Percentiles rank a stretch among this genome's conserved stretches.
Conservation (phyloP, 2,113 vertebrate genomes). For the Pseudorhombus dupliciocellatus region DNA sequence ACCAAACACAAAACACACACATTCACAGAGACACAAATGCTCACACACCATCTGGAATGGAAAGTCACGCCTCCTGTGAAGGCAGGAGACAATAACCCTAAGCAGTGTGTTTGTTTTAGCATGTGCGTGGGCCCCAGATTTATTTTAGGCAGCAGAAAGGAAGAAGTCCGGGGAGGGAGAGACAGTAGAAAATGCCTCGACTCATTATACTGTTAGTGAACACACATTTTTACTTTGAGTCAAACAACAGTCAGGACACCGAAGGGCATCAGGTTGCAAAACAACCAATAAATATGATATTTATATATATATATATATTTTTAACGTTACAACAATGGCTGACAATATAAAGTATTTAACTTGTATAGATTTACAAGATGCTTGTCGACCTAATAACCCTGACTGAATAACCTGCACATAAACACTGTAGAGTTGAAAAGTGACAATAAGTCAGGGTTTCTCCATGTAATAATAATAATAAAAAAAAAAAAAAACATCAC, state of each 20-base stretch:
- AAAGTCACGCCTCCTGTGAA: slow-evolving; percentile 51
- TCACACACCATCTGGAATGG: slow-evolving; percentile 43
- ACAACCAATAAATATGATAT: no score
- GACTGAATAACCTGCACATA: no score
- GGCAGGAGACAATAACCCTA: slow-evolving; percentile 49
- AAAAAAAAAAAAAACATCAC: no score
- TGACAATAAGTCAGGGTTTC: no score
- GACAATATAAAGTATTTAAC: no score
- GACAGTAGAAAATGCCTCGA: slow-evolving; percentile 34
- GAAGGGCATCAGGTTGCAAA: not conserved
- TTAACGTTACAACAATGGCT: no score
- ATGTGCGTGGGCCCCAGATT: slow-evolving; percentile 45
- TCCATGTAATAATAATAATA: no score
- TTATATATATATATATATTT: no score
- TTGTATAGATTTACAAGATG: no score
- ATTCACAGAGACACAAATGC: not conserved
- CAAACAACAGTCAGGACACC: not conserved
- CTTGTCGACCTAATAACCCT: no score
- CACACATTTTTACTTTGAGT: not conserved
- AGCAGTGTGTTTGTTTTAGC: slow-evolving; percentile 59
- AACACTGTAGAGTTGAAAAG: no score
- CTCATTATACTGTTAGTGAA: slow-evolving; percentile 9
- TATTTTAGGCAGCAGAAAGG: slow-evolving; percentile 61
- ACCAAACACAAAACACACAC: slow-evolving; percentile 3
- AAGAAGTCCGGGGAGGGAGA: slow-evolving; percentile 26